Base-by-base conservation (phyloP, 2,797 vertebrate species). In the Sarcophilus harrisii region DNA sequence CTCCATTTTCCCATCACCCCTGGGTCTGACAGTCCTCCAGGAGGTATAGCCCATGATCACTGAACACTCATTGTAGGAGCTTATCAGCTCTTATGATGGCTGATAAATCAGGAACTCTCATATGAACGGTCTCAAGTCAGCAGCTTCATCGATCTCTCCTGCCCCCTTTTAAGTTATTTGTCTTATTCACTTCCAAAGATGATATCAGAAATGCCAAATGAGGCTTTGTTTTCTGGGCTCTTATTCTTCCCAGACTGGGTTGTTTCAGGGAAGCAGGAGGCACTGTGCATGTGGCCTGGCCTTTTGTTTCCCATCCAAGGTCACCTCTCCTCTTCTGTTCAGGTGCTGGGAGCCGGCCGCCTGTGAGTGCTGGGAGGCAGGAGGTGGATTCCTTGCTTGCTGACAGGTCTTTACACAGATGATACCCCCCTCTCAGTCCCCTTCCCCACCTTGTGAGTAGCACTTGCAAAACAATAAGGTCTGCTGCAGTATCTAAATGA, bases 41-140 rank as follows among this genome's bases (percentile, higher is more conserved):
- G 95, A 97, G 95, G 96, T 93, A 91, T 11, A 87, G 95, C 66
- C 13, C 4, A 94, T 52, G 57, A 96, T 97, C 98, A 97, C 91
- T 97, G 94, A 96, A 94, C 96, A 89, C 94, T 97, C 97, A 96
- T 97, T 97, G 97, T 12, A 49, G 96, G 96, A 96, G 97, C 97
- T 97, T 97, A 98, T 97, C 97, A 96, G 91, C 90, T 94, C 90
- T 95, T 95, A 96, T 93, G 97, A 98, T 97, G 96, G 97, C 95
- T 97, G 98, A 98, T 98, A 97, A 98, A 98, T 98, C 97, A 98
- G 97, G 97, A 96, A 11, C 93, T 96, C 96, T 98, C 96, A 66
- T 96, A 97, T 66, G 96, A 96, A 96, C 95, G 94, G 95, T 97
- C 96, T 98, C 97, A 97, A 96, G 97, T 97, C 94, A 97, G 97